Evolutionary conservation across 2,113 vertebrate species (phyloP).

Genomic region (Felis catus): F.catus_Fca126_mat1.0 CM031418.1:94413001-94413500

Average conservation of each 20-base stretch:
- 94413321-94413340: not conserved
- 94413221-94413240: not conserved
- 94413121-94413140: not conserved
- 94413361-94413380: not conserved
- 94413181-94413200: not conserved
- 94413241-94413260: not conserved
- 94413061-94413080: not conserved
- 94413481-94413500: not conserved
- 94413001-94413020: not conserved
- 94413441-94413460: not conserved
- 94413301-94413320: not conserved
- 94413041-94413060: not conserved
- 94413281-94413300: not conserved
- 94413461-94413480: not conserved
- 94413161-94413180: not conserved
- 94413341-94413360: not conserved
- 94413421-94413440: not conserved
- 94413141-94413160: not conserved
- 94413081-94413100: not conserved
- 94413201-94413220: not conserved
- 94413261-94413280: not conserved
- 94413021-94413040: not conserved
- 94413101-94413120: not conserved
- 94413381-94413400: slow-evolving; percentile 3
- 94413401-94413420: not conserved